These are phyloP conservation scores for Sminthurinus aureus DNA, from an alignment of 2,888 invertebrate genomes.

Conservation along the genomic window DNA sequence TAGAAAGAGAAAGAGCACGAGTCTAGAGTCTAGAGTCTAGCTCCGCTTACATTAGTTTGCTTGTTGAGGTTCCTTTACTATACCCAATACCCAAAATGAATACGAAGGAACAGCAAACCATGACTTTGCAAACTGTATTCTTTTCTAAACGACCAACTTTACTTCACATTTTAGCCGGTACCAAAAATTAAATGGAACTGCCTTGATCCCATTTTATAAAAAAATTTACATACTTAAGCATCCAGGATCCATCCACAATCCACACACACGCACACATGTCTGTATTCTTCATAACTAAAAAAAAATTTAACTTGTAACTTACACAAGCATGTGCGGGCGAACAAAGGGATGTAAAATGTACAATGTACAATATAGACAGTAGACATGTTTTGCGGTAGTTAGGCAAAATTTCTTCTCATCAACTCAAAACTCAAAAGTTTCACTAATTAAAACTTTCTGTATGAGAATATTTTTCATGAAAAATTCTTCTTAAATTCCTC, in stretches of 20 bases:
- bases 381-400: neutral
- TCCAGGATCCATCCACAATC: neutral
- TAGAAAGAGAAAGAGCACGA: too few relatives aligned
- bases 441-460: too few relatives aligned
- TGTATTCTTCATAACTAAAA: too few relatives aligned
- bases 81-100: neutral
- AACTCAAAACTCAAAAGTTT: too few relatives aligned
- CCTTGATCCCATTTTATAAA: slow-evolving; percentile 32
- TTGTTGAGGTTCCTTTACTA: neutral
- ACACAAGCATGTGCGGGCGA: too few relatives aligned
- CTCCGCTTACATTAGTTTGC: too few relatives aligned
- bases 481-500: too few relatives aligned
- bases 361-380: neutral
- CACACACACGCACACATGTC: neutral
- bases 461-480: too few relatives aligned
- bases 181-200: slow-evolving; percentile 32
- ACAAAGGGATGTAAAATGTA: neutral
- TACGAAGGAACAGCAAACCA: neutral
- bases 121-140: slow-evolving; percentile 9
- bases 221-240: neutral
- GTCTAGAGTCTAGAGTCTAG: too few relatives aligned
- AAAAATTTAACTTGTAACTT: too few relatives aligned
- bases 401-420: neutral
- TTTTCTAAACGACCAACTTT: slow-evolving; percentile 1
- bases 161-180: slow-evolving; percentile 1